These are phyloP conservation scores for Nomada ruficornis DNA, from an alignment of 2,888 invertebrate genomes.

Conservation along the genomic window DNA sequence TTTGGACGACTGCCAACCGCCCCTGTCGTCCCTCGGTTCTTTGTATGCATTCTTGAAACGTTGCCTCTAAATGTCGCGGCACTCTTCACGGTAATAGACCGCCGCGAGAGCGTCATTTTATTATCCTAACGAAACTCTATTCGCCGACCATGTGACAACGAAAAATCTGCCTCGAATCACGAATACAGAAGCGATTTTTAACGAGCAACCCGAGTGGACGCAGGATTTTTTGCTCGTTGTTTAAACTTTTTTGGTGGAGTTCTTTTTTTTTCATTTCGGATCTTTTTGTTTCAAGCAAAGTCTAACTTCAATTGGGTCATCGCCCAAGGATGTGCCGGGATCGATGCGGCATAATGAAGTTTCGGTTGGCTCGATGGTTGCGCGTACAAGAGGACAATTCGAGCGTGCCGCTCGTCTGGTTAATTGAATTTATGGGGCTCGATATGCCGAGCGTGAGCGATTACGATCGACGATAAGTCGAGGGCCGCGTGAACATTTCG, in stretches of 20 bases:
- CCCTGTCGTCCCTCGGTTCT: neutral
- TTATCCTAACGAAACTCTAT: neutral
- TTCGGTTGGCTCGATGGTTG: constrained; percentile 26
- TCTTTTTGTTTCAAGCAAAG: no score
- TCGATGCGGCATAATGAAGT: constrained; percentile 51
- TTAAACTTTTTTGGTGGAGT: no score
- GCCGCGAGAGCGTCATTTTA: neutral
- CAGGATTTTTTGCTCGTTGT: neutral
- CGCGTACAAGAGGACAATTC: constrained; percentile 45
- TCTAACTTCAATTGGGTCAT: constrained; percentile 29
- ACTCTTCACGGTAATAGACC: neutral
- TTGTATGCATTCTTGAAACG: constrained; percentile 23
- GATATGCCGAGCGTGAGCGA: constrained; percentile 75
- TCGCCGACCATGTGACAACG: neutral
- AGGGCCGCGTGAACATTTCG: constrained; percentile 69
- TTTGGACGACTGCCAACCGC: constrained; percentile 31
- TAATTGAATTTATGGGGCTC: constrained; percentile 79
- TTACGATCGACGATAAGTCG: constrained; percentile 76
- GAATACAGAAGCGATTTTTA: neutral
- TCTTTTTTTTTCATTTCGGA: no score
- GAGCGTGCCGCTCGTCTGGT: constrained; percentile 70
- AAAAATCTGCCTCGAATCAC: neutral
- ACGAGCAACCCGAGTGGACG: neutral
- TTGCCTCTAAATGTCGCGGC: neutral
- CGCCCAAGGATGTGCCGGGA: constrained; percentile 48